Conservation (phyloP, 2,888 invertebrate species). For the Ochlodes sylvanus region DNA sequence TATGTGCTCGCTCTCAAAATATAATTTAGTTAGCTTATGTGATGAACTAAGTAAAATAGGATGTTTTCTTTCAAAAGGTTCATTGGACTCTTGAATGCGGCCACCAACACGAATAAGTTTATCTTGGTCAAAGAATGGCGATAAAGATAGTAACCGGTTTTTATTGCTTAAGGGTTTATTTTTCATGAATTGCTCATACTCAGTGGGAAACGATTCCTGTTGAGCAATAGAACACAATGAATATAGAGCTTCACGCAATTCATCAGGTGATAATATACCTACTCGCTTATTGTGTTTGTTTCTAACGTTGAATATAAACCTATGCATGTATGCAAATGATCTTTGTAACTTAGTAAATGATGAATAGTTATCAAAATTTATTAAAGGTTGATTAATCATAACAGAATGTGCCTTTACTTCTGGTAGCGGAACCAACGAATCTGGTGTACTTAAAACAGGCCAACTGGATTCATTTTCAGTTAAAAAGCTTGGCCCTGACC, state of each 20-base stretch:
- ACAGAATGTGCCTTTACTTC: background rate
- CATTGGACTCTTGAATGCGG: background rate
- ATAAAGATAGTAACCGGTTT: background rate
- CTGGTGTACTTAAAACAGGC: background rate
- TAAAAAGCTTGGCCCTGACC: constrained; percentile 13
- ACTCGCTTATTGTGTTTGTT: background rate
- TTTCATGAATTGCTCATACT: background rate
- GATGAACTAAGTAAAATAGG: constrained; percentile 11
- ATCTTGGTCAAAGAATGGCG: constrained; percentile 1
- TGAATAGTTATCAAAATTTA: background rate
- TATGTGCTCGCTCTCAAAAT: constrained; percentile 6
- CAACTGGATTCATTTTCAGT: too few relatives aligned
- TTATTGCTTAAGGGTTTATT: background rate
- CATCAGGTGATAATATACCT: background rate
- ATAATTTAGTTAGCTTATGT: constrained; percentile 14
- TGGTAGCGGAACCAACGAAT: background rate
- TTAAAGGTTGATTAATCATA: background rate
- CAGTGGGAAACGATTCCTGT: background rate
- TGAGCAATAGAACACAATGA: background rate
- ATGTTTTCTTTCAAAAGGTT: constrained; percentile 9
- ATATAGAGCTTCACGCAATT: background rate
- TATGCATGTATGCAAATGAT: background rate
- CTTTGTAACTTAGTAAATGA: background rate
- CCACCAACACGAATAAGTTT: constrained; percentile 28
- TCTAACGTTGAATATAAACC: constrained; percentile 4